Evolutionary conservation across 2,797 vertebrate genomes (phyloP).

Genomic region (Alectoris magna): DNA sequence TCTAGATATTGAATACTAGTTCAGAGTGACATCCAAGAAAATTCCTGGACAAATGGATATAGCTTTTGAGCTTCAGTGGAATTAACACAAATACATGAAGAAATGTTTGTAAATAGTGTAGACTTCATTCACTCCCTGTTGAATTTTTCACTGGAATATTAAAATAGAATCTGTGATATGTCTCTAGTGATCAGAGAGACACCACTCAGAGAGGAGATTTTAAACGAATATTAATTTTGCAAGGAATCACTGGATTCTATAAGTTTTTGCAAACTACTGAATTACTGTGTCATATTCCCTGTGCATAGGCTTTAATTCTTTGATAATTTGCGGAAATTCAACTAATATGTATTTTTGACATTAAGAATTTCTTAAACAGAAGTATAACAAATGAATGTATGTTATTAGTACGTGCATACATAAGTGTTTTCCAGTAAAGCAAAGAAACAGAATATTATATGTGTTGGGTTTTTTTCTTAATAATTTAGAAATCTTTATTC

Average conservation of each 20-base stretch:
- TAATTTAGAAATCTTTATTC: background rate
- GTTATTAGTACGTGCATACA: background rate
- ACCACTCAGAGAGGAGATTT: fast-evolving
- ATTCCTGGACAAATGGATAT: background rate
- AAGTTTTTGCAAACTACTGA: background rate
- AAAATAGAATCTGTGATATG: background rate
- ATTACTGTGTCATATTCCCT: background rate
- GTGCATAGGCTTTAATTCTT: background rate
- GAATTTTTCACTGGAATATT: background rate
- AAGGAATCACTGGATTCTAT: background rate
- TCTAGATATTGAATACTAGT: background rate
- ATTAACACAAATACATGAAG: background rate
- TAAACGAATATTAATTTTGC: background rate
- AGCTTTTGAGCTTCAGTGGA: background rate
- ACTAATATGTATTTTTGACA: background rate
- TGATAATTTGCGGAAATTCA: background rate
- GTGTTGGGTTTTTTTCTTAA: background rate
- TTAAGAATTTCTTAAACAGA: background rate
- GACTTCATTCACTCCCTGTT: background rate
- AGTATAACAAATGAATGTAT: background rate
- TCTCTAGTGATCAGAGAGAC: background rate
- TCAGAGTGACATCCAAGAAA: background rate
- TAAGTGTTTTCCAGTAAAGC: background rate
- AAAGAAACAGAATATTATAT: background rate
- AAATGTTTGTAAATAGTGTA: background rate